Evolutionary conservation across 1,140 invertebrate species (phyloP).

Genomic region (Bombus turneri): DNA sequence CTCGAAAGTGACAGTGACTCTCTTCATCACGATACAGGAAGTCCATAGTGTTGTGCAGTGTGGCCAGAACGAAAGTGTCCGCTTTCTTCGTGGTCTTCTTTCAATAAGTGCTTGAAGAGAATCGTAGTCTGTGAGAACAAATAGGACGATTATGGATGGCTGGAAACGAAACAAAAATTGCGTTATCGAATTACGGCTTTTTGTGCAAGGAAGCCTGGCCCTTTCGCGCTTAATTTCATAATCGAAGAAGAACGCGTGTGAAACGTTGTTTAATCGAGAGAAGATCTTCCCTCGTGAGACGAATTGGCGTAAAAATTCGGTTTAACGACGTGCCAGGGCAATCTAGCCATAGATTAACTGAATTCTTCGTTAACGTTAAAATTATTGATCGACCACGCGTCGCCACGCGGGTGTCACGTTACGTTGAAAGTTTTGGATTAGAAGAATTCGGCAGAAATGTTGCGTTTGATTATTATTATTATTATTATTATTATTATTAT

Average conservation of each 20-base stretch:
- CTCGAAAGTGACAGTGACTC: conserved; percentile 90
- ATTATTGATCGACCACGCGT: neutral
- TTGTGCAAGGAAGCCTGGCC: neutral
- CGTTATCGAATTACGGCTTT: neutral
- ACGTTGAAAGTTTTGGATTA: too few species aligned
- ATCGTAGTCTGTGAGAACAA: conserved; percentile 43
- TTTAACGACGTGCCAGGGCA: neutral
- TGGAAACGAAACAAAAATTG: neutral
- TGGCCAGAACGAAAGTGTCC: conserved; percentile 58
- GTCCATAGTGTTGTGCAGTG: conserved; percentile 83
- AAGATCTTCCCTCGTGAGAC: neutral
- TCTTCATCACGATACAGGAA: conserved; percentile 85
- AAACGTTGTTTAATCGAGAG: neutral
- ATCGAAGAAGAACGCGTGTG: neutral
- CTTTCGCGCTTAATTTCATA: neutral
- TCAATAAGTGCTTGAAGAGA: conserved; percentile 50
- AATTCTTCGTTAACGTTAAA: neutral
- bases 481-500: too few species aligned
- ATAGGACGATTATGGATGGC: neutral
- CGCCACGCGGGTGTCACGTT: neutral
- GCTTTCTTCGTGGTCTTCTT: conserved; percentile 60
- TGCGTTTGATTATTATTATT: neutral
- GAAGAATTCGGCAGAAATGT: neutral
- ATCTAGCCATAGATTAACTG: neutral
- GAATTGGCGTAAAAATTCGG: neutral